Base-by-base conservation (phyloP, 1,140 invertebrate genomes). In the Catajapyx aquilonaris region DNA sequence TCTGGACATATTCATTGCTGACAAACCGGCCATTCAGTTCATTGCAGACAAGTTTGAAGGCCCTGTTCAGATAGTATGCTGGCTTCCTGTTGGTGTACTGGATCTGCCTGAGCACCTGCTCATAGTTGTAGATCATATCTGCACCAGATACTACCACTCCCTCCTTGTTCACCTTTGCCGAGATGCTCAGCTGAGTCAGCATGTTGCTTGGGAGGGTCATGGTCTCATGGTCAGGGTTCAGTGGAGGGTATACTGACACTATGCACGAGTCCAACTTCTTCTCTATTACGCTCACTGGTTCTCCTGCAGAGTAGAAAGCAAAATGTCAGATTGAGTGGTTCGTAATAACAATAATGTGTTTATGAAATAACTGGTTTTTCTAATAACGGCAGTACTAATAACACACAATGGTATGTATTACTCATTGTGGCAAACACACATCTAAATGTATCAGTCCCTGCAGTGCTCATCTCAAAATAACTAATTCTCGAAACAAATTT, bases 201-300 rank as follows among this genome's bases (percentile, higher is more conserved):
- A 81, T 69, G 44, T 76, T 70, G 37, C 71, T 71, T 4, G 81
- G 79, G 20, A 88, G 64, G 21, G 69, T 65, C 19, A 91, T 57
- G 34, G 75, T 79, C 56, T 95, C 88, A 55, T 91, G 84, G 55
- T 93, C 86, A 0, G 86, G 81, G 65, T 94, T 91, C 28, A 96
- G 62, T 19, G 84, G 84, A 9, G 88, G 87, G 53, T 88, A 88
- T 30, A 94, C 85, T 20, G 76, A 77, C 25, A 94, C 76, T 20
- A 77, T 76, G 58, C 90, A 95, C 11, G 81, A 81, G 52, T 94
- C 88, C 35, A 91, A 51, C 49, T 73, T 70, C 47, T 53, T 55
- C 43, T 53, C 55, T 50, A 49, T 50, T 4, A 50, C 49, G 39
- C 47, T 52, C 35, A 51, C 41, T 22, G 49, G 49, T 31, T 52